phyloP scores from a whole-genome alignment of 92 coral and sea anemone species.

The Palythoa heliodiscus region DNA sequence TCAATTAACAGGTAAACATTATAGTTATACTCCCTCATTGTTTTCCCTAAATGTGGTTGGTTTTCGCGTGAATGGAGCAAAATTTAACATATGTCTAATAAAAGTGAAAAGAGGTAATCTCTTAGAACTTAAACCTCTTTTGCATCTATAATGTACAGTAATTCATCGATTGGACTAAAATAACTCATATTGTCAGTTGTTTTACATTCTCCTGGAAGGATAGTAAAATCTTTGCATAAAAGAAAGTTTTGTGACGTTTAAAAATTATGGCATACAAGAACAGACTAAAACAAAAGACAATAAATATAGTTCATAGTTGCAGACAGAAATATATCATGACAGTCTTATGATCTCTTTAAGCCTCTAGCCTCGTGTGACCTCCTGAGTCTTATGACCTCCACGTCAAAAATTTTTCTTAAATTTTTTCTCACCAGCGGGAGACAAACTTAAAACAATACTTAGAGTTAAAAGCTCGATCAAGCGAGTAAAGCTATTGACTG shows the following conservation, averaged over 20 bases:
- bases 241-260: neutral
- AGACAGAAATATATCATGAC: neutral
- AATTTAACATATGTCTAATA: neutral
- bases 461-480: neutral
- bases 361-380: neutral
- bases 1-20: conserved; percentile 21
- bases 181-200: neutral
- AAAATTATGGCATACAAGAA: neutral
- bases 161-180: neutral
- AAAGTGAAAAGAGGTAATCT: neutral
- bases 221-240: neutral
- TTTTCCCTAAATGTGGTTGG: conserved; percentile 20
- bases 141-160: neutral
- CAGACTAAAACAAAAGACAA: neutral
- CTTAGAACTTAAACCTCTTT: neutral
- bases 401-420: neutral
- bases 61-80: conserved; percentile 4
- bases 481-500: neutral
- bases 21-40: neutral
- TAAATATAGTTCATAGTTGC: neutral
- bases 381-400: neutral
- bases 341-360: neutral
- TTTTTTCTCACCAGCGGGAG: conserved; percentile 13
- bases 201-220: neutral
- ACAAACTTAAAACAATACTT: neutral